phyloP scores from a whole-genome alignment of 1,140 invertebrate genomes.

The Phymorhynchus buccinoides region DNA sequence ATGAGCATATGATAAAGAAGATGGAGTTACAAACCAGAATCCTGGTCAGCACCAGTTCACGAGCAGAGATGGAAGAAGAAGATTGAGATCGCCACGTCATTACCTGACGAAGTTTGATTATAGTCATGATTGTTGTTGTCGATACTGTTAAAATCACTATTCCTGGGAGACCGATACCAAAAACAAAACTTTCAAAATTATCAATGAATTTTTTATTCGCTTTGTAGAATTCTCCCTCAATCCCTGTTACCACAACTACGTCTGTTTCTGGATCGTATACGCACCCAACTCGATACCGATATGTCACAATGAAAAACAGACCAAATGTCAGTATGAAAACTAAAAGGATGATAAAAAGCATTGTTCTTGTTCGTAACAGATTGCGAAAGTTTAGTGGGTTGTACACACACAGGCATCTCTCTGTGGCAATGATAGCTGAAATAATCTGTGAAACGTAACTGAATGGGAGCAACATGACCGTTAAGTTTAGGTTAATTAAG shows the following conservation, averaged over 20 bases:
- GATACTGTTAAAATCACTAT: background rate
- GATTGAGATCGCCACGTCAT: background rate
- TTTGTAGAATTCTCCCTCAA: background rate
- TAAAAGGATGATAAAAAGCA: background rate
- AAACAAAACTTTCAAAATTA: background rate
- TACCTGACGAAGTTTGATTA: background rate
- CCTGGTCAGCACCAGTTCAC: background rate
- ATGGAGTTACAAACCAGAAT: background rate
- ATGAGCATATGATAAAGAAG: background rate
- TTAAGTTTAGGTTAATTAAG: background rate
- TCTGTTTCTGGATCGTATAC: background rate
- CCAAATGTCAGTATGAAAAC: background rate
- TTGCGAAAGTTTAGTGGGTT: background rate
- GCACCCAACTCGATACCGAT: background rate
- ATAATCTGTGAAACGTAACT: background rate
- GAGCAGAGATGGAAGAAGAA: background rate
- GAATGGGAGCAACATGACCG: background rate
- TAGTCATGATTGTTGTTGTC: background rate
- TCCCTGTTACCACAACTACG: background rate
- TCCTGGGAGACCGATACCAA: background rate
- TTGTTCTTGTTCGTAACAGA: background rate
- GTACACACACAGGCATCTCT: background rate
- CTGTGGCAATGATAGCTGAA: slow-evolving; percentile 18
- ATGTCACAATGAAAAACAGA: background rate
- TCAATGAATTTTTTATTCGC: background rate